Evolutionary conservation across 1,140 invertebrate genomes (phyloP), one percentile per base, ranked within the genome.

Genomic region (Zaprionus ornatus): DNA sequence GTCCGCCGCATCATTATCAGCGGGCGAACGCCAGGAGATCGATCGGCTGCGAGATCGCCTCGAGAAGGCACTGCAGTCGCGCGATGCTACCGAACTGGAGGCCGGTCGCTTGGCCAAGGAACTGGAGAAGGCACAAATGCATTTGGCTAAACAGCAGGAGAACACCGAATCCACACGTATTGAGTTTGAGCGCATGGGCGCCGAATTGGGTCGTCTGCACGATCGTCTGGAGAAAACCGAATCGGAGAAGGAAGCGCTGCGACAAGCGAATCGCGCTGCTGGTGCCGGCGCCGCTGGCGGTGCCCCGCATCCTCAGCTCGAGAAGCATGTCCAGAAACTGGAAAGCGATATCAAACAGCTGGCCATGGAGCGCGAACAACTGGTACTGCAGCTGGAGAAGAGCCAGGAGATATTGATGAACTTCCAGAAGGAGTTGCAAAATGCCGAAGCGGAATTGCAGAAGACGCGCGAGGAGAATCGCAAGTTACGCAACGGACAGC

Each of bases 401-500:
- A 97, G 96, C 6, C 97, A 98, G 92, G 97, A 98, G 83, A 98
- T 98, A 95, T 92, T 98, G 45, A 96, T 98, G 93, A 97, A 97
- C 92, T 98, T 98, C 95, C 97, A 98, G 92, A 96, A 97, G 86
- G 97, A 98, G 87, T 90, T 98, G 61, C 96, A 97, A 82, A 94
- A 96, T 65, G 96, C 96, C 72, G 97, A 98, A 93, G 94, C 95
- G 27, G 97, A 97, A 91, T 92, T 97, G 29, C 96, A 98, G 83
- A 95, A 96, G 85, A 96, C 97, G 76, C 95, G 95, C 60, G 96
- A 96, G 69, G 97, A 97, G 93, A 96, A 96, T n/a, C 94, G 95
- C 13, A 94, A 96, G 32, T 57, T 92, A 67, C 85, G 91, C 45
- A 92, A 92, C 23, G 91, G 91, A 94, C 79, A 94, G 94, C 70